Percentiles rank a stretch among this genome's conserved stretches.
Evolutionary conservation across 2,113 vertebrate species (phyloP).

Genomic region (Scalopus aquaticus): DNA sequence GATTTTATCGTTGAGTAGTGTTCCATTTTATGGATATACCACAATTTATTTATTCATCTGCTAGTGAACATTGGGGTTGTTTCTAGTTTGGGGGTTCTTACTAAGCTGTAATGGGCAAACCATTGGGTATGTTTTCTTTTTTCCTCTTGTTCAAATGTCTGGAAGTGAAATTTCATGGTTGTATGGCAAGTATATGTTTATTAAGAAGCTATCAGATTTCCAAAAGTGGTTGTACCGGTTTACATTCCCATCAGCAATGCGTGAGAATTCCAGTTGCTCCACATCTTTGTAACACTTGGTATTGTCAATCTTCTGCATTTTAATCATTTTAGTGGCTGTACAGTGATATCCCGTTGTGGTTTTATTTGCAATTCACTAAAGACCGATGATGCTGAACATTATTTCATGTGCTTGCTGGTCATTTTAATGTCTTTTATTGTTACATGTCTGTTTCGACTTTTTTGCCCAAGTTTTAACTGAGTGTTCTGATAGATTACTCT

Average conservation of each 20-base stretch:
- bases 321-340: not conserved
- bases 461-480: not conserved
- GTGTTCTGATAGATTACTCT: slow-evolving; percentile 3
- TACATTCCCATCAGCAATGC: not conserved
- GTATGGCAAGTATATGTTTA: not conserved
- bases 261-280: not conserved
- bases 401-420: not conserved
- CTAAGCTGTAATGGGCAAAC: not conserved
- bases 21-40: not conserved
- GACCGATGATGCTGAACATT: not conserved
- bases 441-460: not conserved
- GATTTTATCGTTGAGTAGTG: not conserved
- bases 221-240: not conserved
- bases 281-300: not conserved
- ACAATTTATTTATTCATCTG: slow-evolving; percentile 15
- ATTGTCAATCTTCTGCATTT: not conserved
- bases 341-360: not conserved
- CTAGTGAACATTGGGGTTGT: not conserved
- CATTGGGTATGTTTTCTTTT: not conserved
- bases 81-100: not conserved
- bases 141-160: not conserved
- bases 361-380: not conserved
- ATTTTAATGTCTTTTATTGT: not conserved
- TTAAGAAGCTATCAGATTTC: not conserved
- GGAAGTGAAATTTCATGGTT: not conserved